These are phyloP conservation scores for Microplitis deprimator DNA, from an alignment of 2,888 invertebrate genomes.

Conservation along the genomic window DNA sequence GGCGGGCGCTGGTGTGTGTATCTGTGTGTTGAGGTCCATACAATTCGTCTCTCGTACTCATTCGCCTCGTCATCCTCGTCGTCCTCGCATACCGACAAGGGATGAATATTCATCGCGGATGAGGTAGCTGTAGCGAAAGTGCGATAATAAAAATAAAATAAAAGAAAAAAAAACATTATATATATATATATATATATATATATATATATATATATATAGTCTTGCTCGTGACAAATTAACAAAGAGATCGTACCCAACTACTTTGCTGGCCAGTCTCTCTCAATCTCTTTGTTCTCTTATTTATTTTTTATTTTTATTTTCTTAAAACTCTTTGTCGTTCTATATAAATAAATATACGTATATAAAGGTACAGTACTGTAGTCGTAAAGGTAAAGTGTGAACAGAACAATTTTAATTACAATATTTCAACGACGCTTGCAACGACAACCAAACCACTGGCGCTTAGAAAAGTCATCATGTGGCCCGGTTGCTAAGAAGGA, in stretches of 20 bases:
- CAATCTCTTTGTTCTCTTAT: constrained; percentile 6
- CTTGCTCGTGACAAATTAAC: constrained; percentile 36
- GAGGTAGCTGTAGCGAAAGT: constrained; percentile 6
- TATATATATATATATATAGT: background rate
- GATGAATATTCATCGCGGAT: constrained; percentile 53
- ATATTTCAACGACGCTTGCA: constrained; percentile 50
- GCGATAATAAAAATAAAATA: background rate
- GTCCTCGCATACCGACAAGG: constrained; percentile 42
- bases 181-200: background rate
- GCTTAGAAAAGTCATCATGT: constrained; percentile 20
- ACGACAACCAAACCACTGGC: constrained; percentile 26
- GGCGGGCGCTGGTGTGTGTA: background rate
- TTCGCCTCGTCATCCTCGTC: background rate
- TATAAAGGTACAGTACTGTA: background rate
- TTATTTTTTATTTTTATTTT: background rate
- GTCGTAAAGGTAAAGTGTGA: constrained; percentile 12
- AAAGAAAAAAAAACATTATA: background rate
- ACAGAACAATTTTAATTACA: constrained; percentile 55
- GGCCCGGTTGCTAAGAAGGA: constrained; percentile 32
- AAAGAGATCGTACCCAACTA: constrained; percentile 28
- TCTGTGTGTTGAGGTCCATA: constrained; percentile 9
- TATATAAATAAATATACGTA: background rate
- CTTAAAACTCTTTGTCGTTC: background rate
- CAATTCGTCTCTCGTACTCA: constrained; percentile 37
- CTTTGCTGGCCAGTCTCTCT: constrained; percentile 1